A percentile compares a stretch with the other conserved stretches of the same genome.
These are phyloP conservation scores for Ennomos fuscantarius DNA, from an alignment of 2,888 invertebrate genomes.

Conservation along the genomic window DNA sequence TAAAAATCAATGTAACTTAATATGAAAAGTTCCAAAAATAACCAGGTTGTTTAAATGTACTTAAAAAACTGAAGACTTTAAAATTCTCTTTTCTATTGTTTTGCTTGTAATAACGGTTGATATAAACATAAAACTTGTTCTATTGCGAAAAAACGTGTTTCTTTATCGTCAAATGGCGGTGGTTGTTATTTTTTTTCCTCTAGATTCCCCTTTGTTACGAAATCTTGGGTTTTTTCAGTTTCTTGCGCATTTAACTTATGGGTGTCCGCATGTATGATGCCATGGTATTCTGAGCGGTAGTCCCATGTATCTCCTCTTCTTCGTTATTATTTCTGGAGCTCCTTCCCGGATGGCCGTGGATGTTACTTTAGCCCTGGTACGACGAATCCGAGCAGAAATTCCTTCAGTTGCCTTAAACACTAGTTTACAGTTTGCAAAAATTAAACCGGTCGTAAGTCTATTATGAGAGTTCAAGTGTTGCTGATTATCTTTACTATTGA, in stretches of 20 bases:
- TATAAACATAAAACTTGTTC: constrained; percentile 86
- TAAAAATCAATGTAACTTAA: constrained; percentile 81
- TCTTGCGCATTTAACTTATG: constrained; percentile 81
- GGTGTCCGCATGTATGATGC: constrained; percentile 64
- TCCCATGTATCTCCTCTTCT: constrained; percentile 68
- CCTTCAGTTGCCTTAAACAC: constrained; percentile 82
- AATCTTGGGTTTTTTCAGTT: constrained; percentile 74
- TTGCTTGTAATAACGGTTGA: constrained; percentile 83
- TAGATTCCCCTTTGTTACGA: constrained; percentile 78
- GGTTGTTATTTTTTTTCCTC: constrained; percentile 71
- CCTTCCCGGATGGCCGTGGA: constrained; percentile 80
- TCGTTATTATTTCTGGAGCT: constrained; percentile 61
- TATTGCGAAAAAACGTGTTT: constrained; percentile 86
- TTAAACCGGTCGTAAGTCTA: constrained; percentile 73
- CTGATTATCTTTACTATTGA: constrained; percentile 71
- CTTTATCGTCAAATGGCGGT: constrained; percentile 85
- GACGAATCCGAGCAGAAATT: constrained; percentile 78
- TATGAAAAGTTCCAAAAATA: constrained; percentile 83
- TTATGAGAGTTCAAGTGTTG: constrained; percentile 81
- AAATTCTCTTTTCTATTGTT: constrained; percentile 84
- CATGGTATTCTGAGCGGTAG: constrained; percentile 67
- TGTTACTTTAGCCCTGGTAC: constrained; percentile 73
- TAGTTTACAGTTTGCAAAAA: constrained; percentile 77
- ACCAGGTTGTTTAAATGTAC: constrained; percentile 85
- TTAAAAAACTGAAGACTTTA: constrained; percentile 81